These are phyloP conservation scores for Phrynosoma blainvillii DNA, from an alignment of 2,113 vertebrate species.

Conservation along the genomic window DNA sequence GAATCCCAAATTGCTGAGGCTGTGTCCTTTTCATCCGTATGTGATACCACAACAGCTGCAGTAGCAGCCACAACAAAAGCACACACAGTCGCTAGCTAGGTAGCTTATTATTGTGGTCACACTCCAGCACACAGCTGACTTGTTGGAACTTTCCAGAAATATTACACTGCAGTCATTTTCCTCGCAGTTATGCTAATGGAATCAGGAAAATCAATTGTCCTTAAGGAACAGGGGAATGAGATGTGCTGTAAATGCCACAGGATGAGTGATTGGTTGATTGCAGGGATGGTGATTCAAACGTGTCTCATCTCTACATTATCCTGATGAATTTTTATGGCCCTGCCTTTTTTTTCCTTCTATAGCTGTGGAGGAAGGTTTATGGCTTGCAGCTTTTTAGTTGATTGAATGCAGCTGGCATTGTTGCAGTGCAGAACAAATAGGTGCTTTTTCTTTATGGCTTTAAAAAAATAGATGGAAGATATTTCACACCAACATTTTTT, in stretches of 20 bases:
- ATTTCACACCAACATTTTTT: slow-evolving; percentile 74
- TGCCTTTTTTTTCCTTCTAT: slow-evolving; percentile 77
- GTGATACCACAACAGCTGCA: slow-evolving; percentile 57
- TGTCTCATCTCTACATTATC: slow-evolving; percentile 88
- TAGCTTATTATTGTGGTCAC: slow-evolving; percentile 83
- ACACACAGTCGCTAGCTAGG: slow-evolving; percentile 75
- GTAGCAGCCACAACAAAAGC: slow-evolving; percentile 56
- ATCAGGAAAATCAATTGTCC: slow-evolving; percentile 94
- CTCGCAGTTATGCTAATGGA: slow-evolving; percentile 91
- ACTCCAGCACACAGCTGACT: slow-evolving; percentile 83
- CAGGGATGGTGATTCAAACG: slow-evolving; percentile 82
- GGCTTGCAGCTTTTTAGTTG: slow-evolving; percentile 88
- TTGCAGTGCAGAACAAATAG: slow-evolving; percentile 88
- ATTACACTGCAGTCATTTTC: slow-evolving; percentile 89
- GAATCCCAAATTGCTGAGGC: slow-evolving; percentile 71
- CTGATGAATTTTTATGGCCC: slow-evolving; percentile 90
- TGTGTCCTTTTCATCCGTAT: slow-evolving; percentile 69
- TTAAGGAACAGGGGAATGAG: slow-evolving; percentile 93
- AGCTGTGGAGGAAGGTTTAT: slow-evolving; percentile 87
- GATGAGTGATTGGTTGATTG: slow-evolving; percentile 92
- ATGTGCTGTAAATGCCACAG: slow-evolving; percentile 92
- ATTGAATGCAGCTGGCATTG: slow-evolving; percentile 89
- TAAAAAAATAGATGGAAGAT: slow-evolving; percentile 80
- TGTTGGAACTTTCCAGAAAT: slow-evolving; percentile 90
- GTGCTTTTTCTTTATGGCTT: slow-evolving; percentile 84